Percentiles rank a stretch among this genome's conserved stretches.
Evolutionary conservation across 2,888 invertebrate genomes (phyloP).

Genomic region (Andrena fulva): DNA sequence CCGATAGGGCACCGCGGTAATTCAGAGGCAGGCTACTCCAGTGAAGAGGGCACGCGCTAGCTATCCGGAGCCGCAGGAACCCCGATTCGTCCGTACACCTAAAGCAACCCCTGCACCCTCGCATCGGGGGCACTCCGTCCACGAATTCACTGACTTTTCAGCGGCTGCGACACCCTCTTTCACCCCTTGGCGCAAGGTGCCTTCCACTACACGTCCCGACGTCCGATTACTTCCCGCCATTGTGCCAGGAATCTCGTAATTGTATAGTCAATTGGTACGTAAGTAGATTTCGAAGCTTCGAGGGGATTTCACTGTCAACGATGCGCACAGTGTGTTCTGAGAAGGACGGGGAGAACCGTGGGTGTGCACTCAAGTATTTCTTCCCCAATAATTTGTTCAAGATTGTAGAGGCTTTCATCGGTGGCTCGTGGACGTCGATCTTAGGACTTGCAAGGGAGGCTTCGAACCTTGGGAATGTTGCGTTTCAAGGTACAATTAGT

Average conservation of each 20-base stretch:
- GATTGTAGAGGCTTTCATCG: background rate
- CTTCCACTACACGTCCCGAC: conserved; percentile 52
- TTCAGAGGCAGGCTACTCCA: conserved; percentile 77
- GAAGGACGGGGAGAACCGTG: too few relatives aligned
- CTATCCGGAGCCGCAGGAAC: conserved; percentile 74
- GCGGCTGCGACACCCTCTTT: conserved; percentile 75
- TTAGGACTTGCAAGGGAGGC: conserved; percentile 5
- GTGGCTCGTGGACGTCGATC: conserved; percentile 8
- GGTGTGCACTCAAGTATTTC: too few relatives aligned
- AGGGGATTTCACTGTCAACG: background rate
- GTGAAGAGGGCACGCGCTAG: conserved; percentile 84
- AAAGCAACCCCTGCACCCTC: conserved; percentile 80
- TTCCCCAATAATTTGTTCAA: background rate
- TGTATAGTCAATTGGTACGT: background rate
- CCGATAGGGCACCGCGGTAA: conserved; percentile 67
- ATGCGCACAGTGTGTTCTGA: background rate
- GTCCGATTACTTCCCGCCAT: conserved; percentile 33
- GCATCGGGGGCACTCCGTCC: conserved; percentile 75
- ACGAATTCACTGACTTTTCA: conserved; percentile 79
- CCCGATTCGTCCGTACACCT: conserved; percentile 78
- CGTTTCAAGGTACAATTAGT: conserved; percentile 52
- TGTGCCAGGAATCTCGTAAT: background rate
- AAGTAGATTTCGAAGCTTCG: background rate
- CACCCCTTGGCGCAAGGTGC: conserved; percentile 78
- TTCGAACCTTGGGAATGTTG: conserved; percentile 21